Evolutionary conservation across 2,113 vertebrate species (phyloP).

Genomic region (Sprattus sprattus): DNA sequence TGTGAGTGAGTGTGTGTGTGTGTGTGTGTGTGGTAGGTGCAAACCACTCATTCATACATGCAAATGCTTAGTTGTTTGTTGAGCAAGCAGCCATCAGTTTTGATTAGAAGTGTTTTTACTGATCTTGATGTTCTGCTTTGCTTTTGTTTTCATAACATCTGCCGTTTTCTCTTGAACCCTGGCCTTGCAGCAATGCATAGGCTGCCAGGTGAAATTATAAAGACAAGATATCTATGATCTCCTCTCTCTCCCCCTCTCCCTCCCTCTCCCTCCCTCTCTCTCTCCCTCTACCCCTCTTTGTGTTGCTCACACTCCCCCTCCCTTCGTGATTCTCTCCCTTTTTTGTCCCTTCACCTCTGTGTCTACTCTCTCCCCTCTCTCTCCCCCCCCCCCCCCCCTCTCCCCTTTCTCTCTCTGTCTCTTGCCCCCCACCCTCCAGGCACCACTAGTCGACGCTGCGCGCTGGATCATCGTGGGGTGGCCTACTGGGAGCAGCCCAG

Average conservation of each 20-base stretch:
- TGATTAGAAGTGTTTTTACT: neutral
- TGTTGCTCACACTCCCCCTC: neutral
- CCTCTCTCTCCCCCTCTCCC: neutral
- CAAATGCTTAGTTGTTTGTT: neutral
- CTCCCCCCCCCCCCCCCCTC: slow-evolving; percentile 48
- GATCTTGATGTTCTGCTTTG: slow-evolving; percentile 2
- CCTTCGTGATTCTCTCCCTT: neutral
- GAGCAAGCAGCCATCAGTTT: neutral
- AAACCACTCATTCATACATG: too few relatives aligned
- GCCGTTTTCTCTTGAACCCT: neutral
- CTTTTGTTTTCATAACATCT: neutral
- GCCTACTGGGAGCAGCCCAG: slow-evolving; percentile 99
- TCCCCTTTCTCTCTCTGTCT: slow-evolving; percentile 48
- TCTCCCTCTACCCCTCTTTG: neutral
- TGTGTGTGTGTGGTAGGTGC: neutral
- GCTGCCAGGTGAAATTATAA: neutral
- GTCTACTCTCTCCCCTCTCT: slow-evolving; percentile 33
- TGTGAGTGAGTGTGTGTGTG: neutral
- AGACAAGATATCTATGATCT: neutral
- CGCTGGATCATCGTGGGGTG: slow-evolving; percentile 94
- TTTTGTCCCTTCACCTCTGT: neutral
- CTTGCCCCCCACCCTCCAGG: slow-evolving; percentile 75
- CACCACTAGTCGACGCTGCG: slow-evolving; percentile 99
- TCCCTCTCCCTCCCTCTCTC: neutral
- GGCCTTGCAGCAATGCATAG: neutral